Evolutionary conservation across 2,797 vertebrate genomes (phyloP), one percentile per base, ranked within the genome.

Genomic region (Anguilla pacifica): DNA sequence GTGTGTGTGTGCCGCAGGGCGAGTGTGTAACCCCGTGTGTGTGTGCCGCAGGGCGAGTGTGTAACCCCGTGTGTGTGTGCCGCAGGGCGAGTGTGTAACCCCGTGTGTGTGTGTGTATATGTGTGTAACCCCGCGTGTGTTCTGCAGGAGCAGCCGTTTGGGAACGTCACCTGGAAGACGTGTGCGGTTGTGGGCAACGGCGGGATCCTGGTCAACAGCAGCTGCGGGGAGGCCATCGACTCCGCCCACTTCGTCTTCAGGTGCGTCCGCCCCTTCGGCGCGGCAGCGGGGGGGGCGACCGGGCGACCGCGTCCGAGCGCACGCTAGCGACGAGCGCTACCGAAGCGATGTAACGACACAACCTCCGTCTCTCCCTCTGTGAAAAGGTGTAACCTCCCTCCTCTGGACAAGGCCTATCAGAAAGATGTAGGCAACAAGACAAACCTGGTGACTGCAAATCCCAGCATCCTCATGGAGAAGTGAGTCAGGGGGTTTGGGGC

Each of bases 171-270:
- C 51, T 97, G 94, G 92, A 93, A 97, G 88, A 96, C 96, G 0
- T 99, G 98, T 90, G 96, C 98, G 0, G 97, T 99, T 59, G 97
- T 99, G 84, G 98, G 98, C 85, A 99, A 98, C 0, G 97, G 97
- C 28, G 98, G 98, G 5, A 97, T 99, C 90, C 94, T 99, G 90
- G 92, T 92, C 87, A 96, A 97, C 86, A 99, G 98, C 90, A 94
- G 94, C 92, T 99, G 98, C 1, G 98, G 98, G 88, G 93, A 95
- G 28, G 96, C 91, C 92, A 99, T 99, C 0, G 97, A 99, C 92
- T 95, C 95, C 13, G 96, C 97, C 2, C 95, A 98, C 85, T 97
- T 97, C 90, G 97, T 99, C 28, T 97, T 99, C 90, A 97, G 98
- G 98, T 99, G 83, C 4, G 49, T 31, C 22, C 28, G 53, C 10